A percentile compares a stretch with the other conserved stretches of the same genome.
phyloP scores from a whole-genome alignment of 2,888 invertebrate species.

The Dione vanillae region DNA sequence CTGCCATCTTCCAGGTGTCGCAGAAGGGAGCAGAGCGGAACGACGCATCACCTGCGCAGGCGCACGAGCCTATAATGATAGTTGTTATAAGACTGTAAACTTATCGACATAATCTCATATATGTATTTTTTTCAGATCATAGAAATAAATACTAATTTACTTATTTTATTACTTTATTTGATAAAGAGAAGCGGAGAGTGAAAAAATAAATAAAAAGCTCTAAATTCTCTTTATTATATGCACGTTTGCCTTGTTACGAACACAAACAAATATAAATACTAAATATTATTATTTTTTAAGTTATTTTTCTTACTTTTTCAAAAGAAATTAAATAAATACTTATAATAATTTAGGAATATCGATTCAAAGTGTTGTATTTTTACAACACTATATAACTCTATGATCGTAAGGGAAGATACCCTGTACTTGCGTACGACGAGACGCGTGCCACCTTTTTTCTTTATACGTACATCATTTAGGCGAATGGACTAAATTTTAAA shows the following conservation, averaged over 20 bases:
- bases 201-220: too few relatives aligned
- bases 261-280: too few relatives aligned
- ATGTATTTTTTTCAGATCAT: too few relatives aligned
- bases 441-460: conserved; percentile 83
- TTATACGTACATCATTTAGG: conserved; percentile 70
- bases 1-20: conserved; percentile 68
- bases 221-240: too few relatives aligned
- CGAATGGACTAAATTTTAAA: conserved; percentile 47
- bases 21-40: conserved; percentile 66
- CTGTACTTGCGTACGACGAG: conserved; percentile 68
- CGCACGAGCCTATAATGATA: conserved; percentile 53
- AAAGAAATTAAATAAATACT: background rate
- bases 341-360: background rate
- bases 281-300: background rate
- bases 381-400: conserved; percentile 65
- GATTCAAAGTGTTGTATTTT: conserved; percentile 27
- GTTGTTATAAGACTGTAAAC: background rate
- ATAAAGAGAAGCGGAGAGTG: too few relatives aligned
- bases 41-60: conserved; percentile 62
- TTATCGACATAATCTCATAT: background rate
- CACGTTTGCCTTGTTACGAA: too few relatives aligned
- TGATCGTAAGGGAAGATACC: conserved; percentile 79
- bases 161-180: too few relatives aligned
- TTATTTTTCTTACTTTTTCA: background rate
- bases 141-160: too few relatives aligned